A percentile compares a stretch with the other conserved stretches of the same genome.
Evolutionary conservation across 2,888 invertebrate genomes (phyloP).

Genomic region (Laothoe populi): DNA sequence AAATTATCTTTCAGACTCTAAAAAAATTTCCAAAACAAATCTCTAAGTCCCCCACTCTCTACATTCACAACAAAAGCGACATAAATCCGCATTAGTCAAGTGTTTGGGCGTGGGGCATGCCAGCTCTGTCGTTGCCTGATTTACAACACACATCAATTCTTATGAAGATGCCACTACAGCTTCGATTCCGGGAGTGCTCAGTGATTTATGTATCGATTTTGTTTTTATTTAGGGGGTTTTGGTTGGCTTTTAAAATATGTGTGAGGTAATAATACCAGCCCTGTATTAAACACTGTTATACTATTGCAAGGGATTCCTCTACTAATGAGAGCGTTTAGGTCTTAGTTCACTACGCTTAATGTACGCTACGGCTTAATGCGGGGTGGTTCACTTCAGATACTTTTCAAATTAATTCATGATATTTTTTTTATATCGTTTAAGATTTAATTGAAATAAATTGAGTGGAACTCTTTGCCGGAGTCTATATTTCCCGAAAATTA

Average conservation of each 20-base stretch:
- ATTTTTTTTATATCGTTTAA: too few relatives aligned
- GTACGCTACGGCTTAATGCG: too few relatives aligned
- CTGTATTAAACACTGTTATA: too few relatives aligned
- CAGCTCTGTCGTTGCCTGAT: conserved; percentile 64
- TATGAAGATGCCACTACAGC: conserved; percentile 64
- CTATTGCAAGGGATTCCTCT: too few relatives aligned
- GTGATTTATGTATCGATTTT: conserved; percentile 40
- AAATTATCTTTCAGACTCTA: neutral
- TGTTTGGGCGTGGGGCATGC: conserved; percentile 66
- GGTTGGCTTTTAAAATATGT: neutral
- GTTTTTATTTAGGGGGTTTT: conserved; percentile 9
- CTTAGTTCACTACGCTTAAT: too few relatives aligned
- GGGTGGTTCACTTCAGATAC: too few relatives aligned
- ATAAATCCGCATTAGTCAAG: conserved; percentile 78
- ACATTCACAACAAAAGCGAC: conserved; percentile 38
- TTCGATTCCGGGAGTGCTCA: conserved; percentile 56
- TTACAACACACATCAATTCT: conserved; percentile 73
- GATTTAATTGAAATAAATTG: too few relatives aligned
- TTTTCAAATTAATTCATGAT: too few relatives aligned
- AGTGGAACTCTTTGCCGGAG: too few relatives aligned
- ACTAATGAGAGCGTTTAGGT: too few relatives aligned
- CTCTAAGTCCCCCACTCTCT: conserved; percentile 33
- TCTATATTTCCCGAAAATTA: too few relatives aligned
- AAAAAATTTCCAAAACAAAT: neutral
- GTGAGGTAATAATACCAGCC: neutral